A percentile compares a stretch with the other conserved stretches of the same genome.
phyloP scores from a whole-genome alignment of 1,140 invertebrate genomes.

The Drosophila arawakana region DNA sequence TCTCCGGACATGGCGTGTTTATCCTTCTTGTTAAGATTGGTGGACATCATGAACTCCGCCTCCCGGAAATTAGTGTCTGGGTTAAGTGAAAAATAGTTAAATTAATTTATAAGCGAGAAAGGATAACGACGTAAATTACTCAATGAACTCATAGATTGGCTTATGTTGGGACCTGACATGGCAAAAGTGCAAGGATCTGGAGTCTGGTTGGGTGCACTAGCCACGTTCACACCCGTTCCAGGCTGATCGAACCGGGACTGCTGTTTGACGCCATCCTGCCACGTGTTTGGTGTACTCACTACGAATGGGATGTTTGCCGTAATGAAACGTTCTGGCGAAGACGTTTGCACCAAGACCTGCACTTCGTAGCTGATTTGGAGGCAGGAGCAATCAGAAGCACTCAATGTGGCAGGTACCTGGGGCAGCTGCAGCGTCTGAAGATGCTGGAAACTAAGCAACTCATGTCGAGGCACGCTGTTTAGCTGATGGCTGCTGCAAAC shows the following conservation, averaged over 20 bases:
- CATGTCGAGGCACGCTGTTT: conserved; percentile 84
- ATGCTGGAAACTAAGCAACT: conserved; percentile 76
- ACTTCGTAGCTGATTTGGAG: conserved; percentile 89
- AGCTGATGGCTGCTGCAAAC: conserved; percentile 85
- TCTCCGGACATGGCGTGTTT: conserved; percentile 69
- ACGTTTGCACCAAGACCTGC: conserved; percentile 85
- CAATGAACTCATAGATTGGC: conserved; percentile 55
- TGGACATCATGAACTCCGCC: conserved; percentile 71
- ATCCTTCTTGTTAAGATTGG: conserved; percentile 69
- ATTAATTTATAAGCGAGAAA: background rate
- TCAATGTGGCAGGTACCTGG: conserved; percentile 88
- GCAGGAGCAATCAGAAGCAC: conserved; percentile 87
- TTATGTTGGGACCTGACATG: conserved; percentile 35
- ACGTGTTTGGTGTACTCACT: conserved; percentile 85
- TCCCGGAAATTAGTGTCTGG: conserved; percentile 68
- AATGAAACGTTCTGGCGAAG: conserved; percentile 84
- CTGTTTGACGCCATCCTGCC: background rate
- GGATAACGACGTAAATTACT: conserved; percentile 34
- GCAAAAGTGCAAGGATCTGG: conserved; percentile 22
- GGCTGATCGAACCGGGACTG: conserved; percentile 16
- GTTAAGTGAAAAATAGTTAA: background rate
- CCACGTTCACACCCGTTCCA: background rate
- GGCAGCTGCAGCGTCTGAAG: conserved; percentile 86
- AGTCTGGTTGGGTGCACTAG: conserved; percentile 46
- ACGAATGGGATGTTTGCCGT: conserved; percentile 84